Percentiles rank a stretch among this genome's conserved stretches.
Evolutionary conservation across 1,140 invertebrate genomes (phyloP).

Genomic region (Drosophila fuyamai): DNA sequence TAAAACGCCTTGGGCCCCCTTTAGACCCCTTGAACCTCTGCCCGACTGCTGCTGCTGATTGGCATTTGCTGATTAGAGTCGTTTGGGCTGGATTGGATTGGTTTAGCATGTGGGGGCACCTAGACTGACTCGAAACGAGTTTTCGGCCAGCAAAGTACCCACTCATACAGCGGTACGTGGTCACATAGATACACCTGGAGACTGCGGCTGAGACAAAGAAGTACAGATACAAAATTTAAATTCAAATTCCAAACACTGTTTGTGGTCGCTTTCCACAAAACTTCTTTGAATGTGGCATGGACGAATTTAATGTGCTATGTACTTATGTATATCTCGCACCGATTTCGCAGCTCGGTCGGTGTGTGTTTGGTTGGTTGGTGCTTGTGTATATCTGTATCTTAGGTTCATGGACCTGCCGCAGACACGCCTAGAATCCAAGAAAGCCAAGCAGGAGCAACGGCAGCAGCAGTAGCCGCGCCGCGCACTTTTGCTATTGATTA

Average conservation of each 20-base stretch:
- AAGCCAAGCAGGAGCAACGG: conserved; percentile 47
- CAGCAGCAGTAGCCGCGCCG: conserved; percentile 42
- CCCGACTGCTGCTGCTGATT: conserved; percentile 40
- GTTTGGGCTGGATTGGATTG: conserved; percentile 50
- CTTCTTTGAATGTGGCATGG: conserved; percentile 47
- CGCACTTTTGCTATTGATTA: conserved; percentile 71
- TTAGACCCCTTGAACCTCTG: conserved; percentile 8
- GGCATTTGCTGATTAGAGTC: conserved; percentile 64
- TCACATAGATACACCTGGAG: conserved; percentile 26
- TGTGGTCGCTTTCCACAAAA: conserved; percentile 44
- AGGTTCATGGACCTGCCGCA: conserved; percentile 79
- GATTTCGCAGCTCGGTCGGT: background rate
- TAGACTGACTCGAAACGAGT: conserved; percentile 52
- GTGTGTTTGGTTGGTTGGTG: background rate
- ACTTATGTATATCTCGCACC: conserved; percentile 8
- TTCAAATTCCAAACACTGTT: conserved; percentile 71
- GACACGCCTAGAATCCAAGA: conserved; percentile 78
- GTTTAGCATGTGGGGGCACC: conserved; percentile 57
- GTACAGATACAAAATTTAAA: conserved; percentile 63
- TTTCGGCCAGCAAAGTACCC: conserved; percentile 47
- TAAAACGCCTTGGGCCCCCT: background rate
- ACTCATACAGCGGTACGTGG: conserved; percentile 26
- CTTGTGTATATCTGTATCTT: conserved; percentile 42
- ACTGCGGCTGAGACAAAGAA: conserved; percentile 27
- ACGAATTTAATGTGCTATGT: conserved; percentile 49